A percentile compares a stretch with the other conserved stretches of the same genome.
These are phyloP conservation scores for Aepyceros melampus DNA, from an alignment of 2,113 vertebrate species.

Conservation along the genomic window DNA sequence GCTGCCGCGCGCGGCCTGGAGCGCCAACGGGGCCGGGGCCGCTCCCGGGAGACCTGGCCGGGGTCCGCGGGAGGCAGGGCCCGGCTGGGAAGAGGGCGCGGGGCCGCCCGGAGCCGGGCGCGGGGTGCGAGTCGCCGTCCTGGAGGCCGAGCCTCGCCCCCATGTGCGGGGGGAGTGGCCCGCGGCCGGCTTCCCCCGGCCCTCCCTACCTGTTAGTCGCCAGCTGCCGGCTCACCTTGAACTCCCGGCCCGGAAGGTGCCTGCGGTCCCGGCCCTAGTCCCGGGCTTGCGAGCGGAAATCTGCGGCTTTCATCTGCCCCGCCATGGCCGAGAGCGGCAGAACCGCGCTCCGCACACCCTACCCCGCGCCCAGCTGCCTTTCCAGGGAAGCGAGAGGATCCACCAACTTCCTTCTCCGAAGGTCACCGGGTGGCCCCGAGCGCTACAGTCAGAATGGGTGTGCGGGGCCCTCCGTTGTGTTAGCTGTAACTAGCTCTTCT, in stretches of 20 bases:
- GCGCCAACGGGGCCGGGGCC: slow-evolving; percentile 14
- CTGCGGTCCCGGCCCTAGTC: background rate
- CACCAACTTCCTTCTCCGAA: slow-evolving; percentile 57
- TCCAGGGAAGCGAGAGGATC: background rate
- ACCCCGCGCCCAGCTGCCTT: background rate
- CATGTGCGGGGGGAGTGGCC: slow-evolving; percentile 52
- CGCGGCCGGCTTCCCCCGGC: background rate
- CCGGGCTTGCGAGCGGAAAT: background rate
- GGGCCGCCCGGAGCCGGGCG: background rate
- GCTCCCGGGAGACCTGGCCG: background rate
- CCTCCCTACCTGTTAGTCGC: slow-evolving; percentile 51
- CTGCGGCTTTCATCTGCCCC: background rate
- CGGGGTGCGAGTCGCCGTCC: background rate
- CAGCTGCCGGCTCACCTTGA: slow-evolving; percentile 51
- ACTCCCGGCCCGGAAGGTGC: slow-evolving; percentile 44
- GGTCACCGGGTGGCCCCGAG: slow-evolving; percentile 37
- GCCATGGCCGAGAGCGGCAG: background rate
- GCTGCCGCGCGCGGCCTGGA: slow-evolving; percentile 60
- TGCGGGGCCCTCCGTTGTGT: background rate
- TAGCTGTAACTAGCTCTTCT: background rate
- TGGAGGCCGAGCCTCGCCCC: slow-evolving; percentile 40
- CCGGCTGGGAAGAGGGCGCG: background rate
- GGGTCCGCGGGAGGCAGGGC: background rate
- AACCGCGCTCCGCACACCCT: background rate
- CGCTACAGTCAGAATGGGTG: background rate